phyloP scores from a whole-genome alignment of 2,888 invertebrate species.

The Brenthis ino region DNA sequence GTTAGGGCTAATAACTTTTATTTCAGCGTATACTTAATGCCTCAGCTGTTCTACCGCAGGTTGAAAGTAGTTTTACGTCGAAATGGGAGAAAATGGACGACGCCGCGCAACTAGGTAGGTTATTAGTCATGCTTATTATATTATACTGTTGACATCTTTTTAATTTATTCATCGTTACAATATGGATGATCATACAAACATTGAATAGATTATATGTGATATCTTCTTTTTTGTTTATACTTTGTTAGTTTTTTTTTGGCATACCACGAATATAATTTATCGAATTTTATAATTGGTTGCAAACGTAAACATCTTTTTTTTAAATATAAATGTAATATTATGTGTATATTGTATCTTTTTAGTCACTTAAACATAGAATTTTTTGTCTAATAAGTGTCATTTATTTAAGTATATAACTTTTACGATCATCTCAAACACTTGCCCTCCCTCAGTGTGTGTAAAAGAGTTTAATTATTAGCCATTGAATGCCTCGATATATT shows the following conservation, averaged over 20 bases:
- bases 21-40: conserved; percentile 76
- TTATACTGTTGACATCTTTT: conserved; percentile 21
- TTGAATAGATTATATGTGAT: neutral
- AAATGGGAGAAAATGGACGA: conserved; percentile 95
- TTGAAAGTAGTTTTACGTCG: conserved; percentile 78
- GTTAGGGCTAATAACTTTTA: conserved; percentile 72
- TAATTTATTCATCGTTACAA: neutral
- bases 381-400: neutral
- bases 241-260: too few relatives aligned
- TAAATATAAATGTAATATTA: neutral
- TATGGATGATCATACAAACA: conserved; percentile 6
- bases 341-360: too few relatives aligned
- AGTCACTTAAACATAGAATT: neutral
- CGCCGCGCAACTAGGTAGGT: conserved; percentile 92
- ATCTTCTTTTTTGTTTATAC: too few relatives aligned
- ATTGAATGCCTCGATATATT: conserved; percentile 50
- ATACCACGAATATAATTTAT: too few relatives aligned
- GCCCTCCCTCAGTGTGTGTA: neutral
- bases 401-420: neutral
- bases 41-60: conserved; percentile 73
- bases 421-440: neutral
- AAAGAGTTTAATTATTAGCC: neutral
- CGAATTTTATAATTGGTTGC: too few relatives aligned
- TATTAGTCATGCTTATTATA: conserved; percentile 39
- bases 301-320: too few relatives aligned